phyloP scores from a whole-genome alignment of 2,113 vertebrate species.

The Grammomys dolichurus region DNA sequence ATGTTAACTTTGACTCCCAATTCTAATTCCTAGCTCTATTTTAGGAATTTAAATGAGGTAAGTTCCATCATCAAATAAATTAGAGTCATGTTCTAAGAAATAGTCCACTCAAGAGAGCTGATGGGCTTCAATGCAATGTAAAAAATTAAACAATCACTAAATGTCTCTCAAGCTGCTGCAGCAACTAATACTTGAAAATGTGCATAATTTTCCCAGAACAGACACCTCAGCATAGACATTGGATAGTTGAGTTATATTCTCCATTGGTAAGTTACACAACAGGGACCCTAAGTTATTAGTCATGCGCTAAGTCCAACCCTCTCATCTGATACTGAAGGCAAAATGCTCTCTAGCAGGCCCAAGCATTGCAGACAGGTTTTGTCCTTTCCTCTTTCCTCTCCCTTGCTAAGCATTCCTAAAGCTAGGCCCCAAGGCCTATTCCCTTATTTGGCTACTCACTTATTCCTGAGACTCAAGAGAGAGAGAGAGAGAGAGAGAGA shows the following conservation, averaged over 20 bases:
- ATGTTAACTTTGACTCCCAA: not conserved
- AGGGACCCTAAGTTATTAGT: not conserved
- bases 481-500: no score
- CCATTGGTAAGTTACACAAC: not conserved
- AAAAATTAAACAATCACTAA: conserved; percentile 17
- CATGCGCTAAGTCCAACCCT: not conserved
- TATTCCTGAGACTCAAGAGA: not conserved
- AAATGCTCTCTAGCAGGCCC: not conserved
- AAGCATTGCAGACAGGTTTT: not conserved
- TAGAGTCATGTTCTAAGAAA: conserved; percentile 4
- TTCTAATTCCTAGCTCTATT: not conserved
- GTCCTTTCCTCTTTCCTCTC: not conserved
- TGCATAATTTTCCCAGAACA: not conserved
- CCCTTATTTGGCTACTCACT: not conserved
- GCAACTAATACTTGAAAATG: conserved; percentile 10
- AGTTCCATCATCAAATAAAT: conserved; percentile 56
- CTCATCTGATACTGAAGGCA: not conserved
- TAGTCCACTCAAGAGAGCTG: conserved; percentile 29
- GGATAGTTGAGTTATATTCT: not conserved
- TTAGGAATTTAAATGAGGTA: conserved; percentile 59
- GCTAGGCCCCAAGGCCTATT: not conserved
- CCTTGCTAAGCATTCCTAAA: not conserved
- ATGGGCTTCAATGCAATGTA: conserved; percentile 20
- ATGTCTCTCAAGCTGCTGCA: not conserved
- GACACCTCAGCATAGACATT: not conserved